Evolutionary conservation across 2,888 invertebrate species (phyloP).

Genomic region (Pristionchus japonicus): DNA sequence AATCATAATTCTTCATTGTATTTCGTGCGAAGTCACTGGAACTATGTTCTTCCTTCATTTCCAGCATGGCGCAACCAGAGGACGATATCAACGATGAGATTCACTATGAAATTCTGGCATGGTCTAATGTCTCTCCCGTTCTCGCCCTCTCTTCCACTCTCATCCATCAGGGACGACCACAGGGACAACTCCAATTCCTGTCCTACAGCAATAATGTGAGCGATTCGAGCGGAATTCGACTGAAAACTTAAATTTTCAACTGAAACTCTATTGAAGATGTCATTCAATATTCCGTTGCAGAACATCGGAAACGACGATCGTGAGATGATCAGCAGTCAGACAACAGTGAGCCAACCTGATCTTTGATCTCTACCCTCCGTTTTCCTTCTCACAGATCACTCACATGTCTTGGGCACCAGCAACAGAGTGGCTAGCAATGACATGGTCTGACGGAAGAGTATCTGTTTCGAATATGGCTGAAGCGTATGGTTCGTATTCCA

Average conservation of each 20-base stretch:
- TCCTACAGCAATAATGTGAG: conserved; percentile 31
- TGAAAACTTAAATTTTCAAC: too few relatives aligned
- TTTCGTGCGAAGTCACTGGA: too few relatives aligned
- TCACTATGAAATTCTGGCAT: conserved; percentile 38
- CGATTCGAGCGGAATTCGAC: not conserved
- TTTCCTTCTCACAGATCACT: conserved; percentile 42
- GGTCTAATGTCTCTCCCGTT: conserved; percentile 43
- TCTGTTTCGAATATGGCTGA: not conserved
- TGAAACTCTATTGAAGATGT: too few relatives aligned
- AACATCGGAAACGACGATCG: not conserved
- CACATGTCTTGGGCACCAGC: conserved; percentile 66
- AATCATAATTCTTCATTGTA: too few relatives aligned
- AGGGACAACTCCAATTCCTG: not conserved
- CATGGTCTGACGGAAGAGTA: conserved; percentile 66
- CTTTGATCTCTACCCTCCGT: not conserved
- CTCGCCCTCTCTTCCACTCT: conserved; percentile 45
- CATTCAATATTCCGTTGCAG: not conserved
- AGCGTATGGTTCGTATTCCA: not conserved
- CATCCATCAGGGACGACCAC: conserved; percentile 15
- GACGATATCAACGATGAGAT: not conserved
- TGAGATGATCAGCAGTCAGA: not conserved
- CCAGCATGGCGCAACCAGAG: not conserved
- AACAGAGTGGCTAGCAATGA: conserved; percentile 61
- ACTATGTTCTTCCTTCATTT: too few relatives aligned
- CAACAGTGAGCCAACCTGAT: not conserved